A percentile compares a stretch with the other conserved stretches of the same genome.
These are phyloP conservation scores for Conus ventricosus DNA, from an alignment of 1,140 invertebrate genomes.

Conservation along the genomic window DNA sequence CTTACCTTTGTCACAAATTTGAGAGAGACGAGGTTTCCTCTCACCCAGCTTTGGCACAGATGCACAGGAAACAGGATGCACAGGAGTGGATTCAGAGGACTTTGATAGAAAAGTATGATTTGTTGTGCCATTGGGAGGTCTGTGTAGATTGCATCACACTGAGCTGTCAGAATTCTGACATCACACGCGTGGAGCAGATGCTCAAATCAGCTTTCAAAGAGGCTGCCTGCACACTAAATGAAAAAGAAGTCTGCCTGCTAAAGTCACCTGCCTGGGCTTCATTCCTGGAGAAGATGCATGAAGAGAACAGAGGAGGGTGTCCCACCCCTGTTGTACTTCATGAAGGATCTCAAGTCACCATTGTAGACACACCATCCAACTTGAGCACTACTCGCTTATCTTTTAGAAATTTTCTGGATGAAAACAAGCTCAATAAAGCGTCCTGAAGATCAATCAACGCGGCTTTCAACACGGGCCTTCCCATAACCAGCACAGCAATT, in stretches of 20 bases:
- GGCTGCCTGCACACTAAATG: background rate
- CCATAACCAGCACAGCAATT: too few relatives aligned
- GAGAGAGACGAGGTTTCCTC: background rate
- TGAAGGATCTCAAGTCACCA: background rate
- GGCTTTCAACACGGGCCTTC: too few relatives aligned
- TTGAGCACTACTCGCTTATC: background rate
- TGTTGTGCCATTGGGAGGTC: slow-evolving; percentile 13
- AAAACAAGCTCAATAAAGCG: background rate
- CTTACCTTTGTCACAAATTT: background rate
- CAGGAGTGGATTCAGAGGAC: background rate
- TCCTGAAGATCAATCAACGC: background rate
- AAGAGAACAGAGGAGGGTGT: background rate
- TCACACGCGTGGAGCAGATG: background rate
- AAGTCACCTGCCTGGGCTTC: slow-evolving; percentile 1
- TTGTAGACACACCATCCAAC: background rate
- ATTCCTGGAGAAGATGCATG: background rate
- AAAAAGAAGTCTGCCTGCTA: background rate
- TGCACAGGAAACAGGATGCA: background rate
- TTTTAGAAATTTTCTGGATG: background rate
- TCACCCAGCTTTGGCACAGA: background rate
- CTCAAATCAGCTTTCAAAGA: background rate
- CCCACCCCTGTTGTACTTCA: background rate
- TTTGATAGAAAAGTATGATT: background rate
- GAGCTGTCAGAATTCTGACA: background rate
- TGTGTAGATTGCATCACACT: background rate